Evolutionary conservation across 2,797 vertebrate genomes (phyloP).

Genomic region (Crossoptilon crossoptilon): DNA sequence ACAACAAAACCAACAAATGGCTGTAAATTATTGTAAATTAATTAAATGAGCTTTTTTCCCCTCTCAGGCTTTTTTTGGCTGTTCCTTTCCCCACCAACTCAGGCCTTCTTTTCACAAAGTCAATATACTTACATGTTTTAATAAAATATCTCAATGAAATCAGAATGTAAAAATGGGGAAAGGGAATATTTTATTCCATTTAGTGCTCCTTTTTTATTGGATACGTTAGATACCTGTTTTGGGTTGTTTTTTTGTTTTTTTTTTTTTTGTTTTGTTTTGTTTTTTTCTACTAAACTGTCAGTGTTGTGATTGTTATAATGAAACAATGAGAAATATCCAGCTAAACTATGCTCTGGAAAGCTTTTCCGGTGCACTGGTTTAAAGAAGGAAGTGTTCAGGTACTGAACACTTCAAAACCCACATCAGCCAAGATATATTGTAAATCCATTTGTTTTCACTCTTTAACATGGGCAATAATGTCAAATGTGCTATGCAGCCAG

Average conservation of each 20-base stretch:
- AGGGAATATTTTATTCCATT: constrained; percentile 82
- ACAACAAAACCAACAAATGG: constrained; percentile 64
- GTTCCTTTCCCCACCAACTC: constrained; percentile 93
- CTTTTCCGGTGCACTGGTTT: constrained; percentile 80
- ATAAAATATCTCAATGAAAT: constrained; percentile 83
- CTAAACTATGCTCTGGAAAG: constrained; percentile 55
- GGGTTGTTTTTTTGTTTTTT: background rate
- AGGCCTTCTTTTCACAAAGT: constrained; percentile 88
- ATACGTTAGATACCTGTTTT: constrained; percentile 69
- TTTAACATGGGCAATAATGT: constrained; percentile 94
- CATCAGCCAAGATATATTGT: constrained; percentile 78
- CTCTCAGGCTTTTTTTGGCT: constrained; percentile 91
- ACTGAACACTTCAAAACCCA: constrained; percentile 71
- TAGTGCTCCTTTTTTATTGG: constrained; percentile 77
- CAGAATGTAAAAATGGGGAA: constrained; percentile 91
- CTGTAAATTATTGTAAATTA: constrained; percentile 99
- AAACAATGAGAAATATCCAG: constrained; percentile 58
- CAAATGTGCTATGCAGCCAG: constrained; percentile 97
- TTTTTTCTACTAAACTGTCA: constrained; percentile 68
- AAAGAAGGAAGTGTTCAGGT: constrained; percentile 28
- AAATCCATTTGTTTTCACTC: constrained; percentile 81
- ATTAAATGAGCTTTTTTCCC: constrained; percentile 90
- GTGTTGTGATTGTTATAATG: constrained; percentile 78
- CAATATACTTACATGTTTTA: constrained; percentile 82
- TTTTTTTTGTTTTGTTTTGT: too few relatives aligned